Percentiles rank a stretch among this genome's conserved stretches.
These are phyloP conservation scores for Melanophora roralis DNA, from an alignment of 2,888 invertebrate species.

Conservation along the genomic window DNA sequence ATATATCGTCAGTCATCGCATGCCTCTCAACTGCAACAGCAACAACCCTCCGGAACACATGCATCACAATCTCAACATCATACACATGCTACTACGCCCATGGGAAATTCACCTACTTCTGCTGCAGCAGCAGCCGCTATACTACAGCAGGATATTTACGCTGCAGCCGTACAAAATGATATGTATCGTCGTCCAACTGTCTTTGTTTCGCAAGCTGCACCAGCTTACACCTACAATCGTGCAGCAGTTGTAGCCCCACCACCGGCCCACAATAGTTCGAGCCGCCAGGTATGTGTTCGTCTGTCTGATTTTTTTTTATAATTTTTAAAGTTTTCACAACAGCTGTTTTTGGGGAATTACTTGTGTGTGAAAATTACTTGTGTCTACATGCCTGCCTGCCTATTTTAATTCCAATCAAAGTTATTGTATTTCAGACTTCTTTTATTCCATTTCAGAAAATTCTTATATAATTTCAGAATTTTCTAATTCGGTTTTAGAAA, in stretches of 20 bases:
- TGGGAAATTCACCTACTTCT: conserved; percentile 76
- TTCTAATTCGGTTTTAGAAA: too few relatives aligned
- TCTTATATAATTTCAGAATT: too few relatives aligned
- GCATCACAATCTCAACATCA: conserved; percentile 69
- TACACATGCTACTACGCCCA: conserved; percentile 78
- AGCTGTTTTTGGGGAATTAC: too few relatives aligned
- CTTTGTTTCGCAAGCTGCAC: conserved; percentile 81
- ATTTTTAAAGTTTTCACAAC: too few relatives aligned
- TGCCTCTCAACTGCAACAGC: conserved; percentile 76
- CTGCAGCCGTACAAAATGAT: conserved; percentile 76
- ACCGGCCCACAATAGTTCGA: conserved; percentile 77
- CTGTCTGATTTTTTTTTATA: background rate
- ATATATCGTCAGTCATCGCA: conserved; percentile 74
- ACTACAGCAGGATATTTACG: conserved; percentile 76
- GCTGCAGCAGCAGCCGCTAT: conserved; percentile 72
- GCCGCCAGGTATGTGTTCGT: conserved; percentile 74
- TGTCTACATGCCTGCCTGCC: too few relatives aligned
- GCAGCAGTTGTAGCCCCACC: conserved; percentile 77
- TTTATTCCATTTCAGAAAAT: too few relatives aligned
- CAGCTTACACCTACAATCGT: conserved; percentile 76
- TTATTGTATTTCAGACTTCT: too few relatives aligned
- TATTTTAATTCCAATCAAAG: too few relatives aligned
- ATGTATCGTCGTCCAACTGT: conserved; percentile 83
- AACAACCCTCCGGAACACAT: conserved; percentile 65
- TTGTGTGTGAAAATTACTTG: too few relatives aligned